Conservation (phyloP, 2,888 invertebrate species). For the Epicampocera succincta region DNA sequence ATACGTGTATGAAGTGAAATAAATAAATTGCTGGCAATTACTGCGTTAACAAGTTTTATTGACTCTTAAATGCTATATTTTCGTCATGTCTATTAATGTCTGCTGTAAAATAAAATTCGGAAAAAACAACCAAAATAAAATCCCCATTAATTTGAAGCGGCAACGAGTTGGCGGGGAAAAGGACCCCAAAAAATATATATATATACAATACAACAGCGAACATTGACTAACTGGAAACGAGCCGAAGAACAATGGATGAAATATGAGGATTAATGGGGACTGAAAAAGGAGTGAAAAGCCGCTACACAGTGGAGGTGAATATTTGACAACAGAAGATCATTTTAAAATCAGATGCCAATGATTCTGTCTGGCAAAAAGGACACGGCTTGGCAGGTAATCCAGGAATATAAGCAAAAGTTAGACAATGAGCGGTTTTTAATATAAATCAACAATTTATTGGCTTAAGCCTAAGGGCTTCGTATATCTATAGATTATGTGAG, state of each 20-base stretch:
- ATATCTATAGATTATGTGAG: too few relatives aligned
- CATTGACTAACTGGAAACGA: constrained; percentile 25
- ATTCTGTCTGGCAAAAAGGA: too few relatives aligned
- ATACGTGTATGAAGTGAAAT: constrained; percentile 74
- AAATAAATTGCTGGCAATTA: constrained; percentile 82
- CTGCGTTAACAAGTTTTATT: constrained; percentile 82
- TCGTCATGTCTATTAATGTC: constrained; percentile 70
- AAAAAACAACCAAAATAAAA: constrained; percentile 40
- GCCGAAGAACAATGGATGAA: constrained; percentile 47
- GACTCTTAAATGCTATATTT: constrained; percentile 80
- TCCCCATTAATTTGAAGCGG: constrained; percentile 7
- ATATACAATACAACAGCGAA: constrained; percentile 24
- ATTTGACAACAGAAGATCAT: neutral
- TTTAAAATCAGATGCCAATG: neutral
- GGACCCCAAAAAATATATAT: constrained; percentile 33
- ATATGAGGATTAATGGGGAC: constrained; percentile 48
- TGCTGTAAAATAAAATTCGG: constrained; percentile 56
- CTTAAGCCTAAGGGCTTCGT: too few relatives aligned
- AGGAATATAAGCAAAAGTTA: too few relatives aligned
- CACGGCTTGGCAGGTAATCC: too few relatives aligned
- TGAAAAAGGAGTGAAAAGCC: neutral
- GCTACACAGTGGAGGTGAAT: constrained; percentile 14
- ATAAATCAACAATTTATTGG: too few relatives aligned
- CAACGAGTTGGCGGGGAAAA: constrained; percentile 7
- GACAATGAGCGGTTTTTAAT: too few relatives aligned